Percentiles rank a stretch among this genome's conserved stretches.
Conservation (phyloP, 2,797 vertebrate species). For the Enteromius unitaeniatus region DNA sequence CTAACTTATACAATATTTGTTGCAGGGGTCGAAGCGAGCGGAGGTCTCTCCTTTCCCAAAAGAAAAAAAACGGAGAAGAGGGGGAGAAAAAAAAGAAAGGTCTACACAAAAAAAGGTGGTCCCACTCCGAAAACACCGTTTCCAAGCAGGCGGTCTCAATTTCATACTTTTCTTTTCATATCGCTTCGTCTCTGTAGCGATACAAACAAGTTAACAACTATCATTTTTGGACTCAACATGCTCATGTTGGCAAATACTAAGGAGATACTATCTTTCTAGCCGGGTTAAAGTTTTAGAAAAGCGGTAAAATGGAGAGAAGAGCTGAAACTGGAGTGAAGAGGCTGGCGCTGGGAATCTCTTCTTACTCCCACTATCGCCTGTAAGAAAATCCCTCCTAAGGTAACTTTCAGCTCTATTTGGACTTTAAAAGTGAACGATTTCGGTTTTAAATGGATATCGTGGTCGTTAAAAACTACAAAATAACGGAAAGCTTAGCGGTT, state of each 20-base stretch:
- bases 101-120: conserved; percentile 72
- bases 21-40: conserved; percentile 70
- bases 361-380: conserved; percentile 60
- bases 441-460: neutral
- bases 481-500: neutral
- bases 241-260: neutral
- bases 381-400: conserved; percentile 59
- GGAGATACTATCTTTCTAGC: neutral
- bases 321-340: conserved; percentile 81
- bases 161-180: conserved; percentile 23
- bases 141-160: conserved; percentile 48
- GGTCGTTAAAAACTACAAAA: neutral
- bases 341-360: conserved; percentile 76
- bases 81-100: conserved; percentile 63
- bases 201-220: conserved; percentile 5
- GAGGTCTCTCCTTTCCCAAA: conserved; percentile 67
- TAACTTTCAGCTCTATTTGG: conserved; percentile 57
- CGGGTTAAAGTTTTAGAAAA: conserved; percentile 69
- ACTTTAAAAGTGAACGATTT: neutral
- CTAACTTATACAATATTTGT: conserved; percentile 50
- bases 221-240: conserved; percentile 15
- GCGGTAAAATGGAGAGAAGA: conserved; percentile 76
- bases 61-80: conserved; percentile 27
- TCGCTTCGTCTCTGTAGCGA: neutral
- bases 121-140: conserved; percentile 72